Percentiles rank a stretch among this genome's conserved stretches.
Conservation (phyloP, 2,888 invertebrate species). For the Operophtera brumata region DNA sequence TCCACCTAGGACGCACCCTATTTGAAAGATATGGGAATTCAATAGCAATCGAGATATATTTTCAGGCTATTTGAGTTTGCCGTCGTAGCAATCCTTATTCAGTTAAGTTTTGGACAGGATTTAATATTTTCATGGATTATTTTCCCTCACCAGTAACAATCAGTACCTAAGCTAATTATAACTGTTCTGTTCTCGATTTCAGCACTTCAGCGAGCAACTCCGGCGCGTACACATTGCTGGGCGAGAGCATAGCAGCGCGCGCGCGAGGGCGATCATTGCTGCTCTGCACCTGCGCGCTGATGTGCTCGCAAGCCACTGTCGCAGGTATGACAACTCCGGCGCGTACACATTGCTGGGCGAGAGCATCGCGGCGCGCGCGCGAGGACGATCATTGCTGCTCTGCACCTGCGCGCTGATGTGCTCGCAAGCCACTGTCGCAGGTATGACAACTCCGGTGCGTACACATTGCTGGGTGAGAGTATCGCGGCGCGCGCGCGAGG, state of each 20-base stretch:
- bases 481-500: conserved; percentile 62
- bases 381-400: conserved; percentile 64
- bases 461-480: conserved; percentile 71
- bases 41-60: no score
- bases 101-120: no score
- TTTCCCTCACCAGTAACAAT: no score
- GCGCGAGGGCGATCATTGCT: conserved; percentile 64
- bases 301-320: conserved; percentile 71
- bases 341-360: conserved; percentile 72
- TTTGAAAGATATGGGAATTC: no score
- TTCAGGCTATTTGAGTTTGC: no score
- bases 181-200: conserved; percentile 4
- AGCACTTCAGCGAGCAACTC: conserved; percentile 74
- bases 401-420: conserved; percentile 72
- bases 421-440: conserved; percentile 68
- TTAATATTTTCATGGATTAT: no score
- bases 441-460: conserved; percentile 62
- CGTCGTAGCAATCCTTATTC: no score
- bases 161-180: no score
- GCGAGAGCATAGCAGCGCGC: conserved; percentile 65
- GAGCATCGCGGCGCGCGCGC: conserved; percentile 60
- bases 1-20: no score
- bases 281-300: conserved; percentile 65
- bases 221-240: conserved; percentile 68
- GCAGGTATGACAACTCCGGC: conserved; percentile 62